These are phyloP conservation scores for Megaceryle alcyon DNA, from an alignment of 2,797 vertebrate species.

Conservation along the genomic window DNA sequence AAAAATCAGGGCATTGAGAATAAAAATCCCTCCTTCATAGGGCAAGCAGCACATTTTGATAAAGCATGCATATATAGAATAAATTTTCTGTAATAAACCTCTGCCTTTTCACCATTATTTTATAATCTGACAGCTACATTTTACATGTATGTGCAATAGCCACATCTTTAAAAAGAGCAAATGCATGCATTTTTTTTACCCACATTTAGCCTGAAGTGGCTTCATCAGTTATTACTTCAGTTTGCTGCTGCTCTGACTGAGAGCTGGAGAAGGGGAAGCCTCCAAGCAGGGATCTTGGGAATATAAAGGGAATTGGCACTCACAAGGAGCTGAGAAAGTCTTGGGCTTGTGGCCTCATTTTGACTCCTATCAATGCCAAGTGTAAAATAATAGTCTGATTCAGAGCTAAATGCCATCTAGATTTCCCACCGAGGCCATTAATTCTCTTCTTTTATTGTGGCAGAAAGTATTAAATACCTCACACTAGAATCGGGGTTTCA, in stretches of 20 bases:
- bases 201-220: slow-evolving; percentile 5
- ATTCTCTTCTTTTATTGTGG: slow-evolving; percentile 38
- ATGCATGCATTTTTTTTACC: not conserved
- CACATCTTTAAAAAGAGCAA: slow-evolving; percentile 20
- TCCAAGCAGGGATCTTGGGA: slow-evolving; percentile 21
- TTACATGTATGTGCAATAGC: not conserved
- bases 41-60: not conserved
- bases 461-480: slow-evolving; percentile 49
- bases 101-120: not conserved
- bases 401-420: slow-evolving; percentile 64
- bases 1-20: not conserved
- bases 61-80: not conserved
- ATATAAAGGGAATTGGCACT: not conserved
- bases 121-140: not conserved
- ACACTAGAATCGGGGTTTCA: not conserved
- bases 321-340: slow-evolving; percentile 8
- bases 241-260: slow-evolving; percentile 24
- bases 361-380: slow-evolving; percentile 62
- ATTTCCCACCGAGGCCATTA: slow-evolving; percentile 52
- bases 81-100: not conserved
- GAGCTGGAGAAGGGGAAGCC: not conserved
- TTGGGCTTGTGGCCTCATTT: slow-evolving; percentile 36
- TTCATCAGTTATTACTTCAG: slow-evolving; percentile 4
- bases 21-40: not conserved
- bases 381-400: slow-evolving; percentile 63